phyloP scores from a whole-genome alignment of 2,797 vertebrate genomes.

The Pseudocheirus occidentalis region DNA sequence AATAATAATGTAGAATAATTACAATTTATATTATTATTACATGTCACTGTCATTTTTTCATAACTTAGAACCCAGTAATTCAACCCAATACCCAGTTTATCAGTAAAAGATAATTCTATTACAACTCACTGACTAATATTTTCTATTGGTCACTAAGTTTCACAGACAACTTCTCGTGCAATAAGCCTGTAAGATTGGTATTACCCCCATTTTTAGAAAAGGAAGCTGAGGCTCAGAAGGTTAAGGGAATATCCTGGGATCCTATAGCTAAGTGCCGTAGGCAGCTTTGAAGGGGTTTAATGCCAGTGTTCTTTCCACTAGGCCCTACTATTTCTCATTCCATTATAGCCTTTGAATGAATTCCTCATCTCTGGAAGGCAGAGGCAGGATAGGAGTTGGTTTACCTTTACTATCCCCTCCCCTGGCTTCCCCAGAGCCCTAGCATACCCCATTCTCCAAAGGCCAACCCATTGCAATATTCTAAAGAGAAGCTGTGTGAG shows the following conservation, averaged over 20 bases:
- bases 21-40: neutral
- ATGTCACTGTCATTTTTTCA: neutral
- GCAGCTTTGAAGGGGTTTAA: neutral
- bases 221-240: neutral
- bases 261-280: neutral
- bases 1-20: neutral
- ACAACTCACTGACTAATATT: neutral
- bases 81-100: neutral
- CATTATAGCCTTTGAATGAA: neutral
- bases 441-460: neutral
- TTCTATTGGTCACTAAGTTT: neutral
- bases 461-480: neutral
- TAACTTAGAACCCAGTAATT: neutral
- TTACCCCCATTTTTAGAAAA: neutral
- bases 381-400: neutral
- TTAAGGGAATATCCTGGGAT: neutral
- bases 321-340: neutral
- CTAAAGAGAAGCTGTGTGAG: neutral
- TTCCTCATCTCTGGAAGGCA: neutral
- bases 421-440: neutral
- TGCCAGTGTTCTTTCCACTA: neutral
- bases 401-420: neutral
- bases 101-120: neutral
- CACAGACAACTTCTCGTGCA: too few species aligned
- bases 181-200: neutral